Base-by-base conservation (phyloP, 2,113 vertebrate genomes). In the Nesogale talazaci region DNA sequence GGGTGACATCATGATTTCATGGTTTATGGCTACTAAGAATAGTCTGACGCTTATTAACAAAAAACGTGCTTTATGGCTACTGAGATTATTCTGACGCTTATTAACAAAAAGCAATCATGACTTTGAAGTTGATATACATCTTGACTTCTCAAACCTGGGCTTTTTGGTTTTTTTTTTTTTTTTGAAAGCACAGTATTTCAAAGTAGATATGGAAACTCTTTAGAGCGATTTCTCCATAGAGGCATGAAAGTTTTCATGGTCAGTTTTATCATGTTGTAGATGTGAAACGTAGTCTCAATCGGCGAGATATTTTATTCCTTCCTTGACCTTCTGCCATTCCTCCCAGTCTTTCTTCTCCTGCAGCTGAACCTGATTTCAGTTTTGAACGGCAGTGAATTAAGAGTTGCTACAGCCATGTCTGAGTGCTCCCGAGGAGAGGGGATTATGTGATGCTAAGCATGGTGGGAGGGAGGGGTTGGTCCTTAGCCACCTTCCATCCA, bases 21-120 rank as follows among this genome's bases (percentile, higher is more conserved):
- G 92, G 11, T 77, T 94, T 90, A 83, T 6, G 69, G 20, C 65
- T 74, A 11, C 67, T 77, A 85, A 67, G 69, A 82, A 34, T 65
- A 86, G 65, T 87, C 75, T 88, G 83, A 74, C 87, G 10, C 89
- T 94, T 42, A 84, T 67, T 69, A 91, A 38, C 14, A 65, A 83
- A 88, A 80, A 27, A n/a, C 77, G 74, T 70, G 92, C 8, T 77
- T 94, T 90, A 83, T 6, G 69, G 20, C 65, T 74, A 11, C 67
- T 77, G 82, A 67, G 69, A 82, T 29, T 65, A 86, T 70, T 87
- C 75, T 88, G 83, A 67, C 89, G 14, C 89, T 94, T 42, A 84
- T 67, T 69, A 91, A 38, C 14, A 65, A 83, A 88, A 80, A 27
- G n/a, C 77, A 46, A 2, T 63, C 31, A 86, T 91, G 46, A 82